Conservation (phyloP, 2,113 vertebrate genomes). For the Pyrgilauda ruficollis region DNA sequence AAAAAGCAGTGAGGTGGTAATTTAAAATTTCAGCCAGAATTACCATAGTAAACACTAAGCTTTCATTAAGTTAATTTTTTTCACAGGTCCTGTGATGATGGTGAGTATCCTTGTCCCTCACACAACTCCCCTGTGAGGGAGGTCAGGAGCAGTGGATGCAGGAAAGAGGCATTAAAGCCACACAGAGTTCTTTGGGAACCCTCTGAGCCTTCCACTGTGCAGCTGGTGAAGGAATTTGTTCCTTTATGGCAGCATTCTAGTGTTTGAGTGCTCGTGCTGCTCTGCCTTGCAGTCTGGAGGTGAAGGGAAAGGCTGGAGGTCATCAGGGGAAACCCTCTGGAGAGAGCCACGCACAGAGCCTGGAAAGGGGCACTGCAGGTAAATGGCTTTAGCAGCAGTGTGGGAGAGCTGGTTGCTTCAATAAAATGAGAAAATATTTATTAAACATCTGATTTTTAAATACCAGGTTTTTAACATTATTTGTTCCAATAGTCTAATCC, state of each 20-base stretch:
- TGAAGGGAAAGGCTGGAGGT: background rate
- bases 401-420: background rate
- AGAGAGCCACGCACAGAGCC: background rate
- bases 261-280: background rate
- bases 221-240: background rate
- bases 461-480: accelerated
- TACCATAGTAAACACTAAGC: accelerated
- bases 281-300: background rate
- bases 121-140: accelerated
- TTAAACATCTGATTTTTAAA: background rate
- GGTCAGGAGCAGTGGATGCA: background rate
- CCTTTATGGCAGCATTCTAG: background rate
- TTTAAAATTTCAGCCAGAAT: background rate
- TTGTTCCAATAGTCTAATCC: background rate
- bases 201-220: background rate
- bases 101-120: background rate
- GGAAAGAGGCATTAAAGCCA: background rate
- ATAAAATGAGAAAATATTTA: background rate
- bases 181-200: background rate
- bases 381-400: background rate
- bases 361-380: background rate
- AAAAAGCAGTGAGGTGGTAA: background rate
- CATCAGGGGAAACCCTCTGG: background rate
- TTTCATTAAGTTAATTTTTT: background rate
- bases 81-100: background rate